Conservation (phyloP, 2,888 invertebrate genomes). For the Chymomyza caudatula region DNA sequence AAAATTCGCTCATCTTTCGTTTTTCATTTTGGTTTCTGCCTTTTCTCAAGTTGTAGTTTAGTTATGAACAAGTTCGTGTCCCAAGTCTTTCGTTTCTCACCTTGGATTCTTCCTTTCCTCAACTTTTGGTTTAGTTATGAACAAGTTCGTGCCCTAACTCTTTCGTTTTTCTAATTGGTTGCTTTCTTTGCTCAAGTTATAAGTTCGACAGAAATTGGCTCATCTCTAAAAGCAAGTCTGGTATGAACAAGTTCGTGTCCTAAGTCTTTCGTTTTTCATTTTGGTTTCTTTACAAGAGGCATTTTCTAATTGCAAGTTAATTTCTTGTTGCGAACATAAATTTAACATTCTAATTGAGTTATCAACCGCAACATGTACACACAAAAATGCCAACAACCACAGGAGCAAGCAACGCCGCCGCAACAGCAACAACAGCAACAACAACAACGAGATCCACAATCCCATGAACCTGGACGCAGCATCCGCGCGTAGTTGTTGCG, state of each 20-base stretch:
- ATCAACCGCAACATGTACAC: constrained; percentile 72
- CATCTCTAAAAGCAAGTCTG: too few relatives aligned
- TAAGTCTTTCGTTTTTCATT: constrained; percentile 52
- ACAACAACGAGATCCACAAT: constrained; percentile 16
- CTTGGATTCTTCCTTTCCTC: not conserved
- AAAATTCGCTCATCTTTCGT: constrained; percentile 10
- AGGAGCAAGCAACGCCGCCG: constrained; percentile 29
- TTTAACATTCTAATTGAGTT: constrained; percentile 74
- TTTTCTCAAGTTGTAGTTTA: too few relatives aligned
- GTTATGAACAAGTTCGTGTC: constrained; percentile 54
- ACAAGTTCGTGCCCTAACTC: constrained; percentile 61
- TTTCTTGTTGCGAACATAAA: constrained; percentile 74
- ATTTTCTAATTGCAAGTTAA: constrained; percentile 74
- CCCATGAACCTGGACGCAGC: constrained; percentile 30
- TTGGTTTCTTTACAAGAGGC: constrained; percentile 35
- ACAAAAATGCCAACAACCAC: constrained; percentile 42
- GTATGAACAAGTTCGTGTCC: too few relatives aligned
- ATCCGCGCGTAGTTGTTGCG: constrained; percentile 6
- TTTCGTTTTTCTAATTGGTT: constrained; percentile 4
- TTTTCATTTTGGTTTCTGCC: constrained; percentile 3
- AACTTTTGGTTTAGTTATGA: too few relatives aligned
- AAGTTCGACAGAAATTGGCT: too few relatives aligned
- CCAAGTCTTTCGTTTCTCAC: not conserved
- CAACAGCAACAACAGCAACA: constrained; percentile 20
- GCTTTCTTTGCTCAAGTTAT: too few relatives aligned